Conservation (phyloP, 2,888 invertebrate genomes). For the Pardosa pseudoannulata region DNA sequence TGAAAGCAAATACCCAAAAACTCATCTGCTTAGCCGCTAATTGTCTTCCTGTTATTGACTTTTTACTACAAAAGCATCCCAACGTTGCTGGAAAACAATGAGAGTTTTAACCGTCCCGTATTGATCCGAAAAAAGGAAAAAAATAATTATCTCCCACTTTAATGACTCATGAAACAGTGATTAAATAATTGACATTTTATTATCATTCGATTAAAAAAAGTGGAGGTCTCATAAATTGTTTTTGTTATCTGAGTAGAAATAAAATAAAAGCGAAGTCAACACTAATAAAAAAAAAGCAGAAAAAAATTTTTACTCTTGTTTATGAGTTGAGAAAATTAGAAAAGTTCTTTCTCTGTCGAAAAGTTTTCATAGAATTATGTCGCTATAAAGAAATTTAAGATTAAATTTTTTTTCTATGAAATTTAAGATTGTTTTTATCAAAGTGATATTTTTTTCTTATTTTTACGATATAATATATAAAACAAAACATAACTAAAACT, state of each 20-base stretch:
- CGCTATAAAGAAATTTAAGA: too few species aligned
- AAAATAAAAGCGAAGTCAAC: neutral
- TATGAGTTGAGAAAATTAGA: too few species aligned
- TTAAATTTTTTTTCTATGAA: too few species aligned
- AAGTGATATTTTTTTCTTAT: too few species aligned
- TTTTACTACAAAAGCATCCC: neutral
- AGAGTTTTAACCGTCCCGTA: neutral
- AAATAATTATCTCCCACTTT: conserved; percentile 68
- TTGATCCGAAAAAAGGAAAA: conserved; percentile 2
- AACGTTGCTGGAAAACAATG: neutral
- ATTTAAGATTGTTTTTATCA: too few species aligned
- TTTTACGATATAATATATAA: too few species aligned
- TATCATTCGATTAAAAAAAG: conserved; percentile 25
- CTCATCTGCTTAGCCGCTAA: neutral
- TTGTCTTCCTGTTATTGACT: conserved; percentile 13
- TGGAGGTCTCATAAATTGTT: conserved; percentile 5
- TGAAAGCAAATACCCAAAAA: neutral
- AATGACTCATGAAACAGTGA: conserved; percentile 70
- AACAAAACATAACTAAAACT: too few species aligned
- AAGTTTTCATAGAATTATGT: too few species aligned
- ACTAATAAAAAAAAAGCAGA: too few species aligned
- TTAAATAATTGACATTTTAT: conserved; percentile 72
- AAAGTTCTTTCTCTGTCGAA: too few species aligned
- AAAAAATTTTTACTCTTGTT: too few species aligned
- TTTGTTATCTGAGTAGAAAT: neutral